Percentiles rank a stretch among this genome's conserved stretches.
These are phyloP conservation scores for Etheostoma cragini DNA, from an alignment of 2,113 vertebrate species.

Conservation along the genomic window DNA sequence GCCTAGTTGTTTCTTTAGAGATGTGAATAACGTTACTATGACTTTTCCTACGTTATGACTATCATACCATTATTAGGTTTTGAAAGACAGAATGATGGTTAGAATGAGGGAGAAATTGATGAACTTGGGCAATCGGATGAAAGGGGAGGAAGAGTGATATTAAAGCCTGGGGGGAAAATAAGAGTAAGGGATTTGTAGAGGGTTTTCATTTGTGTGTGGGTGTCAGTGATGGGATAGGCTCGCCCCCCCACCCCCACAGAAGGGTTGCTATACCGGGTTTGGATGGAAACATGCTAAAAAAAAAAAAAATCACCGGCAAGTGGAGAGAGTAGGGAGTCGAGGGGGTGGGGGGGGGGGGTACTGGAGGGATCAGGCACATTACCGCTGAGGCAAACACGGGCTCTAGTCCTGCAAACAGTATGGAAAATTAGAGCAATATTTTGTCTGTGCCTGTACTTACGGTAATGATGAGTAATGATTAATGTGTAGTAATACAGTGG, in stretches of 20 bases:
- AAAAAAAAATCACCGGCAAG: slow-evolving; percentile 28
- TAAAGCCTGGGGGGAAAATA: slow-evolving; percentile 1
- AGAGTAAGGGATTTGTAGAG: slow-evolving; percentile 21
- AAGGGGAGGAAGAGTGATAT: slow-evolving; percentile 44
- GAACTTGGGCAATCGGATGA: slow-evolving; percentile 23
- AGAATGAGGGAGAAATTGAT: slow-evolving; percentile 1
- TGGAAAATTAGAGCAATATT: slow-evolving; percentile 55
- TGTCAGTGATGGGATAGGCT: slow-evolving; percentile 32
- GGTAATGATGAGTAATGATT: slow-evolving; percentile 27
- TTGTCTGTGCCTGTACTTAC: slow-evolving; percentile 41
- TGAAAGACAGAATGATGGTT: slow-evolving; percentile 9
- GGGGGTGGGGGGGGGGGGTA: slow-evolving; percentile 27
- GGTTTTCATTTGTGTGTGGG: slow-evolving; percentile 33
- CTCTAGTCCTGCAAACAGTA: slow-evolving; percentile 34
- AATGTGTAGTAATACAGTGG: slow-evolving; percentile 30
- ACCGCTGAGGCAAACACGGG: slow-evolving; percentile 37
- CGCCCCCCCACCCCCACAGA: background rate
- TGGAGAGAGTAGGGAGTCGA: slow-evolving; percentile 18
- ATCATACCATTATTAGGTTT: background rate
- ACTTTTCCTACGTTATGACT: background rate
- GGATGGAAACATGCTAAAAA: slow-evolving; percentile 35
- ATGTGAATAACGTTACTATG: slow-evolving; percentile 38
- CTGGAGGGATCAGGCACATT: slow-evolving; percentile 37
- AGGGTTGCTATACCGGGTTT: slow-evolving; percentile 9
- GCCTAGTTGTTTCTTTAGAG: slow-evolving; percentile 3